Base-by-base conservation (phyloP, 2,797 vertebrate genomes). In the Lacerta bilineata region DNA sequence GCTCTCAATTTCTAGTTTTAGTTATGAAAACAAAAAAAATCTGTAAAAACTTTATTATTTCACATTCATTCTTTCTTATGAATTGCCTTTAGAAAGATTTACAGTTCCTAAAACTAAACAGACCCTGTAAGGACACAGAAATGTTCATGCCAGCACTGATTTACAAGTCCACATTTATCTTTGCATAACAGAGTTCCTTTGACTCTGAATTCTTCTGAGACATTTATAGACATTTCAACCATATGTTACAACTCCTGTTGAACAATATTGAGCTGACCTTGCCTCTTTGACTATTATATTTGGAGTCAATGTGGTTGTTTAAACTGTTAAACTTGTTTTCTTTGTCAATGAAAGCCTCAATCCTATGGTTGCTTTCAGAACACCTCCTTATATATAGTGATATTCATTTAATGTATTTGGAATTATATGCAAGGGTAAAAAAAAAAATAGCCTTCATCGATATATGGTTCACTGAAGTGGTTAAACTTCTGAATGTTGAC, bases 101-200 rank as follows among this genome's bases (percentile, higher is more conserved):
- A 82, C 13, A 83, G 71, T 68, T 72, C 9, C 2, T 23, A 75
- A 68, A 77, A 50, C 39, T 36, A 83, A 83, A 20, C 72, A 50
- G 82, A 29, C 50, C 7, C 39, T 29, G 50, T 29, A 33, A 55
- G 3, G 33, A 66, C 46, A 71, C 20, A 79, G 66, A 55, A 86
- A 6, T 61, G 43, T 76, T 75, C 43, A 68, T 17, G 55, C 8
- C 71, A 18, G 20, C 9, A 15, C 50, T 88, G 61, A 83, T 88
- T 88, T 64, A 77, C 15, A 88, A 77, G 23, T 39, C 33, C 74
- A 43, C 86, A 88, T 88, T 76, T 66, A 83, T 83, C 87, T 68
- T 55, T 64, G 3, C 15, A 23, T 36, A 87, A 61, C 20, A 8
- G 4, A 20, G 29, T 20, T 78, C 55, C 72, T 77, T 83, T 83